Evolutionary conservation across 2,113 vertebrate genomes (phyloP).

Genomic region (Alexandromys fortis): DNA sequence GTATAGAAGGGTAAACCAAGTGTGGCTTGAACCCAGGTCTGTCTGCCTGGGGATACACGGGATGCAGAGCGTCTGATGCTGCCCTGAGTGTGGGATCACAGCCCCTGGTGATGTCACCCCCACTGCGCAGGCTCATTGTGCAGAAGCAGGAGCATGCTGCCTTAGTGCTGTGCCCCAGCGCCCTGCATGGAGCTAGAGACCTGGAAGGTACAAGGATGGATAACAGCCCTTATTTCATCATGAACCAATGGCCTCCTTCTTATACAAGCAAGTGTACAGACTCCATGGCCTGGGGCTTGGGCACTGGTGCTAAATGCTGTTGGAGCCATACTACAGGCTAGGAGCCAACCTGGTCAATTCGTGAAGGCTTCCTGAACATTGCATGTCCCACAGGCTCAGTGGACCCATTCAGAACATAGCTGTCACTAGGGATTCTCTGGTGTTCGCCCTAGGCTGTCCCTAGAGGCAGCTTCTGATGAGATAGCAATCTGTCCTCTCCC

Average conservation of each 20-base stretch:
- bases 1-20: too few species aligned
- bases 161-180: accelerated
- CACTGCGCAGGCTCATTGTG: too few species aligned
- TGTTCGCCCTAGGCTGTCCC: neutral
- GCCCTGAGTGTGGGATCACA: accelerated
- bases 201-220: accelerated
- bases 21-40: neutral
- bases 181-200: neutral
- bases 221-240: neutral
- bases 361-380: neutral
- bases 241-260: neutral
- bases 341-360: accelerated
- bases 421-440: accelerated
- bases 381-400: accelerated
- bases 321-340: accelerated
- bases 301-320: accelerated
- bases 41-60: too few species aligned
- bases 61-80: neutral
- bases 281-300: neutral
- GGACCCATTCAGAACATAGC: accelerated
- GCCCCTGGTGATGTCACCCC: too few species aligned
- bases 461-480: neutral
- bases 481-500: neutral
- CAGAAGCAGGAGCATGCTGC: neutral
- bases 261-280: too few species aligned